These are phyloP conservation scores for Drosophila ananassae DNA, from an alignment of 1,140 invertebrate species.

Conservation along the genomic window DNA sequence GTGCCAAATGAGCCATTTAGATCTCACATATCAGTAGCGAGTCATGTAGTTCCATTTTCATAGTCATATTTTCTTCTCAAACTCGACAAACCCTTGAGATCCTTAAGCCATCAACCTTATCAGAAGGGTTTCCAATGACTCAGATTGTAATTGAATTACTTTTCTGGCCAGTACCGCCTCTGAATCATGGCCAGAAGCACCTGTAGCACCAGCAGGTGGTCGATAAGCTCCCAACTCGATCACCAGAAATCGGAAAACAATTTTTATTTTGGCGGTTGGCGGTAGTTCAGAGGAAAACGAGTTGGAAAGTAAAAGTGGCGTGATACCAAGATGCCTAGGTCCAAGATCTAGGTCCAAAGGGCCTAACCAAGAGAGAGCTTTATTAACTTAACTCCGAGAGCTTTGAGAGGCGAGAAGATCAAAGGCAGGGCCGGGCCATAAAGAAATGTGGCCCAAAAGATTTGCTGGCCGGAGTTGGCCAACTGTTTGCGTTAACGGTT, in stretches of 20 bases:
- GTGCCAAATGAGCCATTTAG: no score
- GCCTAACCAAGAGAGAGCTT: slow-evolving; percentile 8
- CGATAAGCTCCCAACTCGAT: slow-evolving; percentile 22
- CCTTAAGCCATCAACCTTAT: slow-evolving; percentile 7
- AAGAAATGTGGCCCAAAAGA: slow-evolving; percentile 31
- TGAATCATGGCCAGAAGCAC: slow-evolving; percentile 23
- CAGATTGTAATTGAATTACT: slow-evolving; percentile 12
- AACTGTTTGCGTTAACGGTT: slow-evolving; percentile 35
- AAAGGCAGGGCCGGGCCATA: slow-evolving; percentile 10
- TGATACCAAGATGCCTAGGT: slow-evolving; percentile 35
- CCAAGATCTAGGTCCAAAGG: neutral
- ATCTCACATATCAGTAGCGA: no score
- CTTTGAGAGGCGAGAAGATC: slow-evolving; percentile 22
- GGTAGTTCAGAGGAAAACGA: neutral
- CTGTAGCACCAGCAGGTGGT: slow-evolving; percentile 26
- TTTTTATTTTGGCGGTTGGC: slow-evolving; percentile 15
- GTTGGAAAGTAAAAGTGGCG: slow-evolving; percentile 65
- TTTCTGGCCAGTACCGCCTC: neutral
- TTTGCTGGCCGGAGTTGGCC: slow-evolving; percentile 18
- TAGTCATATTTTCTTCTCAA: no score
- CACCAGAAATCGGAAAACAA: slow-evolving; percentile 13
- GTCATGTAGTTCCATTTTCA: no score
- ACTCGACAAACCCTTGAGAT: neutral
- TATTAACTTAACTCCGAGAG: neutral
- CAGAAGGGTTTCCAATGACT: neutral